Conservation (phyloP, 2,797 vertebrate genomes). For the Margarornis squamiger region DNA sequence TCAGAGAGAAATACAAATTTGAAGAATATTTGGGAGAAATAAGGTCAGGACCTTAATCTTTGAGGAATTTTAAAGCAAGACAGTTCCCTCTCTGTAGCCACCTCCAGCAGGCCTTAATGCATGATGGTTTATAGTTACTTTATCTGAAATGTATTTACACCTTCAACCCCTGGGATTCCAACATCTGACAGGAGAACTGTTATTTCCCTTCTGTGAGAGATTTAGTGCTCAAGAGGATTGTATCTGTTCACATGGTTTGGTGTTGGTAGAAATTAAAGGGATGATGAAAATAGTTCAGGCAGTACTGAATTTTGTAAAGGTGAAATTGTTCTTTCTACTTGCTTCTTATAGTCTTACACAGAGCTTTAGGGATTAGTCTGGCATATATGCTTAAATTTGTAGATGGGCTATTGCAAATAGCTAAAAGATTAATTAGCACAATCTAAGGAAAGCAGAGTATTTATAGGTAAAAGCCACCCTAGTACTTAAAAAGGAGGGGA, state of each 20-base stretch:
- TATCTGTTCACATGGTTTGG: background rate
- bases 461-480: background rate
- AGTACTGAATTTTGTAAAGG: background rate
- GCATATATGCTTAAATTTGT: background rate
- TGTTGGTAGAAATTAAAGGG: background rate
- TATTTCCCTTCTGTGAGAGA: background rate
- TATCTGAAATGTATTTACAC: constrained; percentile 32
- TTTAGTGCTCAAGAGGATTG: background rate
- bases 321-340: background rate
- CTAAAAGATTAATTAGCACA: background rate
- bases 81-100: background rate
- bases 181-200: background rate
- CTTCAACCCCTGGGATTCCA: background rate
- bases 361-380: background rate
- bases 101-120: background rate
- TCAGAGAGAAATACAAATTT: constrained; percentile 20
- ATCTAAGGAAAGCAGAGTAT: background rate
- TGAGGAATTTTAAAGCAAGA: background rate
- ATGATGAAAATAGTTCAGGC: background rate
- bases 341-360: background rate
- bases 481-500: background rate
- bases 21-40: constrained; percentile 35
- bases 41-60: constrained; percentile 53
- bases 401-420: background rate
- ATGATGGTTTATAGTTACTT: background rate